Evolutionary conservation across 2,888 invertebrate species (phyloP).

Genomic region (Heliconius charithonia): DNA sequence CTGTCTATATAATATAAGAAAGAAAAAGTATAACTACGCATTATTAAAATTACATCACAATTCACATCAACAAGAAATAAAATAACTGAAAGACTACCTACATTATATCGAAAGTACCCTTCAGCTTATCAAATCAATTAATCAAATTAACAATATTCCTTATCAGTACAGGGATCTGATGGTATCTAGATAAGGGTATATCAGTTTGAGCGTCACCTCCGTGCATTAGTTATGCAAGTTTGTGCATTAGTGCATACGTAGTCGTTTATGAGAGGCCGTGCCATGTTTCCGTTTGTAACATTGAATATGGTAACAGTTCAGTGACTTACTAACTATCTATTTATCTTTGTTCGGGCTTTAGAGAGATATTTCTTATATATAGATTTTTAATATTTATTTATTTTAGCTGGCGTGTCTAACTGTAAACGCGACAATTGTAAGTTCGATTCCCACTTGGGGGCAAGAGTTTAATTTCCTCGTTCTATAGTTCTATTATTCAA

Average conservation of each 20-base stretch:
- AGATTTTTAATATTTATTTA: not conserved
- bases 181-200: constrained; percentile 17
- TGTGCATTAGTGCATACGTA: constrained; percentile 59
- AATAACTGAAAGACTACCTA: constrained; percentile 8
- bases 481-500: not conserved
- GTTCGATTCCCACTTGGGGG: not conserved
- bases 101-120: not conserved
- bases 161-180: constrained; percentile 21
- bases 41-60: not conserved
- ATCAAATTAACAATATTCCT: constrained; percentile 5
- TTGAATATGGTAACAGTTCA: constrained; percentile 51
- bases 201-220: constrained; percentile 55
- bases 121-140: constrained; percentile 12
- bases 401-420: not conserved
- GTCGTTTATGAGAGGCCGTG: constrained; percentile 55
- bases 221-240: constrained; percentile 71
- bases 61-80: not conserved
- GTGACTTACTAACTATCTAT: constrained; percentile 12
- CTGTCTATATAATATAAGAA: not conserved
- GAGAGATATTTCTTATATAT: not conserved
- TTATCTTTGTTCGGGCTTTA: not conserved
- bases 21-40: not conserved
- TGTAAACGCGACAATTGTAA: not conserved
- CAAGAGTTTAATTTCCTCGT: not conserved
- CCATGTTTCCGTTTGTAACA: constrained; percentile 58